Base-by-base conservation (phyloP, 2,888 invertebrate species). In the Parochlus steinenii region DNA sequence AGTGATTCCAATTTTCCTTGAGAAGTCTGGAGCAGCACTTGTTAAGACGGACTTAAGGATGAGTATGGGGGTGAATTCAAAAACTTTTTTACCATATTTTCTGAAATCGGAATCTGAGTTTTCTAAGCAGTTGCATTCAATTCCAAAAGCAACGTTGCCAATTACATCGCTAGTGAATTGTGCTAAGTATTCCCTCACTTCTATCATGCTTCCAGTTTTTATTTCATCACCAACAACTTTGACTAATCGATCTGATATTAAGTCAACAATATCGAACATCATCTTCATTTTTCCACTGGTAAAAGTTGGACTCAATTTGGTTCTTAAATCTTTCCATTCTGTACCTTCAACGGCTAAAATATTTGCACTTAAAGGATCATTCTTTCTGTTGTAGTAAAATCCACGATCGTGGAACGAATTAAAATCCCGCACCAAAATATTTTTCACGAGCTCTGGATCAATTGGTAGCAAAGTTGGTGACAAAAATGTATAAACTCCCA, bases 311-410 rank as follows among this genome's bases (percentile, higher is more conserved):
- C 70, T 65, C 48, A 73, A 54, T 44, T 69, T 36, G 7, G 12
- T 43, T 10, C 73, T 57, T 11, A 71, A 49, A 28, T 56, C 59
- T 48, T 62, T 71, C 73, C 74, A 74, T 42, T 62, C 58, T 5
- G 59, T 54, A 1, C 68, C 70, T 32, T 62, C 59, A 28, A 66
- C 6, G 18, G 14, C 4, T 6, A 15, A 3, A 26, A 24, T 23
- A 23, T 32, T 31, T 5, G 31, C 15, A 17, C n/a, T 22, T 17
- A 35, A 16, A 20, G 34, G 34, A 23, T 35, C 34, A 17, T 22
- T 11, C 17, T 17, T 17, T n/a, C 12, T 28, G 12, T 15, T 8
- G 22, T 15, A 35, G 3, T 22, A n/a, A 2, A 32, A n/a, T 20
- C 34, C 34, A 16, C 34, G 34, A 35, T 35, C 17, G 11, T 20